Evolutionary conservation across 2,113 vertebrate species (phyloP), one percentile per base, ranked within the genome.

Genomic region (Vidua macroura): DNA sequence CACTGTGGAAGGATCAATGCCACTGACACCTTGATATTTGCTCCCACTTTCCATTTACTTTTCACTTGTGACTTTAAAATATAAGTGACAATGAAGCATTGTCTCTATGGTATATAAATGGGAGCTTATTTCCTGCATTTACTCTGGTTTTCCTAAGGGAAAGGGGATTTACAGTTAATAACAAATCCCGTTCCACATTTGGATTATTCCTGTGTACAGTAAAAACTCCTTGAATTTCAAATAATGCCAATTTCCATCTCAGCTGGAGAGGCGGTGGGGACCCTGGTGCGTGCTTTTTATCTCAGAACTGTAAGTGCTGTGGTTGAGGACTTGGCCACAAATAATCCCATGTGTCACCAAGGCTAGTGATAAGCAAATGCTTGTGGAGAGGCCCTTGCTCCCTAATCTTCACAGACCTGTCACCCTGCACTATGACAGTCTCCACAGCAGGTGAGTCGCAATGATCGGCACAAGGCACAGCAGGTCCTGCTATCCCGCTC

Each of bases 141-240:
- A 83, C 78, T 94, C 90, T 94, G 76, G 44, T 91, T 96, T 96
- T 92, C 81, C 93, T 95, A 70, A 39, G 92, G 83, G 93, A 93
- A 75, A 88, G 88, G 64, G 93, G 94, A 96, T 97, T 96, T 96
- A 83, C 60, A 93, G 92, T 96, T 95, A 96, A 96, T 96, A 96
- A 96, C 83, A 94, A 92, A 94, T 92, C 92, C 88, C 1, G 73
- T 92, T 94, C 85, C 95, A 92, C 88, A 70, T 93, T 81, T 96
- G 93, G 85, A 92, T 97, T 96, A 94, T 96, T 95, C 88, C 83
- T 92, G 64, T 95, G 92, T 96, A 94, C 80, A 86, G 72, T 95
- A 81, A 88, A 96, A 94, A 93, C 83, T 97, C 69, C 90, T 94
- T 96, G 93, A 95, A 88, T 96, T 97, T 96, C 92, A 94, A 96